These are phyloP conservation scores for Clamator glandarius DNA, from an alignment of 2,797 vertebrate genomes.

Conservation along the genomic window DNA sequence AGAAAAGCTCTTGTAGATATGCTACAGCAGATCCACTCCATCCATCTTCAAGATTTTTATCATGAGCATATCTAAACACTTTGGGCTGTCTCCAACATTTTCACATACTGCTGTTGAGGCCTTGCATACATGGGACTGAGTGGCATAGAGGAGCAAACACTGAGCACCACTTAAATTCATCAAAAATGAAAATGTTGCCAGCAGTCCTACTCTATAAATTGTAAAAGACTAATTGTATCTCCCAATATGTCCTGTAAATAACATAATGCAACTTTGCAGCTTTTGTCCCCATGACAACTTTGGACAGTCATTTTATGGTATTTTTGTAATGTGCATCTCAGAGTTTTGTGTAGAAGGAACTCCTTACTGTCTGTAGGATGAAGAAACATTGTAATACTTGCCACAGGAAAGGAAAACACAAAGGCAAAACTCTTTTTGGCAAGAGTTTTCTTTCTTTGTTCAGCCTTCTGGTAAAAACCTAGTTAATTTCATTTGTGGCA, in stretches of 20 bases:
- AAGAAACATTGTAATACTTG: not conserved
- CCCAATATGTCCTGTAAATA: not conserved
- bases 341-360: not conserved
- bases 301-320: not conserved
- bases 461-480: not conserved
- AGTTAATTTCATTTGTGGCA: not conserved
- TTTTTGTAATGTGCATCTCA: not conserved
- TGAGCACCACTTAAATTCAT: not conserved
- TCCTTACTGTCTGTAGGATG: not conserved
- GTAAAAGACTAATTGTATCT: not conserved
- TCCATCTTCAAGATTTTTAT: not conserved
- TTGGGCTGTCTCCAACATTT: not conserved
- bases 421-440: not conserved
- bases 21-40: not conserved
- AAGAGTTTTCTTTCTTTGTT: not conserved
- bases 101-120: not conserved
- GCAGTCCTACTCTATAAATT: not conserved
- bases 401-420: not conserved
- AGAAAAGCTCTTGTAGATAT: not conserved
- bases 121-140: accelerated
- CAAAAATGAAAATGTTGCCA: not conserved
- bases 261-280: not conserved
- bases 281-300: not conserved
- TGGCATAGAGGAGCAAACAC: not conserved
- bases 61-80: accelerated